Conservation (phyloP, 1,140 invertebrate species). For the Nylanderia fulva region DNA sequence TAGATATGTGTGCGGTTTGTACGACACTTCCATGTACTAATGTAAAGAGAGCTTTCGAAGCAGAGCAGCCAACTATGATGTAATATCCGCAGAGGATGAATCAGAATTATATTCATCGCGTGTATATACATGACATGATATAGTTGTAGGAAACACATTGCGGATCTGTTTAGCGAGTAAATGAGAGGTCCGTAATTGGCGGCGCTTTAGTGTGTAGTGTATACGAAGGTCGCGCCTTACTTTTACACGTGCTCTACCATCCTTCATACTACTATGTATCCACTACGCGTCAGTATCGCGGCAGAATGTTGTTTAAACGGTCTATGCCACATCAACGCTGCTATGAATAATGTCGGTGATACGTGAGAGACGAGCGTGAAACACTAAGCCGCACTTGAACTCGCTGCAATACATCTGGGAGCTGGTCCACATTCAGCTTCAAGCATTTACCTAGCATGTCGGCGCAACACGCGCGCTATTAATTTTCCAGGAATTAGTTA, state of each 20-base stretch:
- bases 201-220: too few species aligned
- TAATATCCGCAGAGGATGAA: not conserved
- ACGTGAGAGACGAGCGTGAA: constrained; percentile 56
- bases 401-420: constrained; percentile 50
- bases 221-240: not conserved
- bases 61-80: not conserved
- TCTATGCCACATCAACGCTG: constrained; percentile 20
- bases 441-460: constrained; percentile 19
- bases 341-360: constrained; percentile 45
- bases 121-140: too few species aligned
- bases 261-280: constrained; percentile 17
- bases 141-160: not conserved
- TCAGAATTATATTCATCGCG: constrained; percentile 8
- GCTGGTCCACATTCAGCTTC: constrained; percentile 43
- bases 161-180: not conserved
- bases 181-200: too few species aligned
- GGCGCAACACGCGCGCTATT: not conserved
- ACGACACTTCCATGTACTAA: not conserved
- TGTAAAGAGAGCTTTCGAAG: not conserved
- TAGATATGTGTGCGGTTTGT: not conserved
- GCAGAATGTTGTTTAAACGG: constrained; percentile 2
- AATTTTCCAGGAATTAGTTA: constrained; percentile 46
- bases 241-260: not conserved
- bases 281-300: not conserved
- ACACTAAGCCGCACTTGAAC: constrained; percentile 48